Evolutionary conservation across 2,113 vertebrate genomes (phyloP).

Genomic region (Syrmaticus mikado): DNA sequence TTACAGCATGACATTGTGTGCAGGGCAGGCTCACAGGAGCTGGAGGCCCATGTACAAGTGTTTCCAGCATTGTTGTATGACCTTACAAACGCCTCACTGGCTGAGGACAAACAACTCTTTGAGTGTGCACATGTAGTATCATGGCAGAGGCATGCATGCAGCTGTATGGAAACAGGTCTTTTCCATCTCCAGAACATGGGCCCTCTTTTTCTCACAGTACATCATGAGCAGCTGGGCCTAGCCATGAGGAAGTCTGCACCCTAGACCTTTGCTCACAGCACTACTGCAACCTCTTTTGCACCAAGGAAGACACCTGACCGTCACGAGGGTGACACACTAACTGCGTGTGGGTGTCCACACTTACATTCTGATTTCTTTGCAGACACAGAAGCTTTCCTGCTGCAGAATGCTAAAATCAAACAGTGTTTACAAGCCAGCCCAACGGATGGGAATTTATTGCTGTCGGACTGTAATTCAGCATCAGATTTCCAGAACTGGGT

Average conservation of each 20-base stretch:
- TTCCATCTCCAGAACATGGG: neutral
- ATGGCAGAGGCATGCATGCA: neutral
- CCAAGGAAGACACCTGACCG: neutral
- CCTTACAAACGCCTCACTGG: rapidly evolving
- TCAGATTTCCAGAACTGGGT: constrained; percentile 23
- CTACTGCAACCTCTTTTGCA: neutral
- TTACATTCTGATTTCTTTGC: neutral
- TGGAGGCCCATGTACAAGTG: neutral
- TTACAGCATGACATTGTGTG: neutral
- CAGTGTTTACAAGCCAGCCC: constrained; percentile 30
- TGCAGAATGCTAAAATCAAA: constrained; percentile 4
- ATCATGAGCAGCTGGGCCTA: neutral
- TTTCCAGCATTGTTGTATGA: neutral
- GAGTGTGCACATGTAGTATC: neutral
- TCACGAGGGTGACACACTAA: neutral
- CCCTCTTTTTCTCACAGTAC: neutral
- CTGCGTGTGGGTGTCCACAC: neutral
- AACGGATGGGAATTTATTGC: neutral
- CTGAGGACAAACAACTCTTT: neutral
- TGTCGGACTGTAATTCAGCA: neutral
- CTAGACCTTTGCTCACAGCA: neutral
- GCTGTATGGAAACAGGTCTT: neutral
- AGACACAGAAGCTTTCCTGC: constrained; percentile 2
- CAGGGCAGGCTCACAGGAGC: neutral
- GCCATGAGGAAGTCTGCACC: neutral